Conservation (phyloP, 2,888 invertebrate genomes). For the Cataglyphis albicans region DNA sequence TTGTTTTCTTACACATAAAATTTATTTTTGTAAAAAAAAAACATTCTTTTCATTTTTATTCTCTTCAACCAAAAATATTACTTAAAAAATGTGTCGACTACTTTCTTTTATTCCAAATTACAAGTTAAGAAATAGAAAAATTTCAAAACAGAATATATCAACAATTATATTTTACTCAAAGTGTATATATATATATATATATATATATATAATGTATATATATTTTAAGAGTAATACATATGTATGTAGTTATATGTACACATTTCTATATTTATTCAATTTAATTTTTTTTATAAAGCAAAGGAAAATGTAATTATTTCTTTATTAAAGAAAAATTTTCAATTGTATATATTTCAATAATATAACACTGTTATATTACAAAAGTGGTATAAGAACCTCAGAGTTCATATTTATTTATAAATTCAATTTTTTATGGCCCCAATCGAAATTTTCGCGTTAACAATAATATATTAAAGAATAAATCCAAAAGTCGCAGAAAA, state of each 20-base stretch:
- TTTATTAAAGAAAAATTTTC: background rate
- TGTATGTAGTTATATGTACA: too few species aligned
- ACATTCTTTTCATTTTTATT: background rate
- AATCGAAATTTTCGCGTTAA: background rate
- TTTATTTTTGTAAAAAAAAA: background rate
- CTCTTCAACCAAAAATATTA: background rate
- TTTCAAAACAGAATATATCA: slow-evolving; percentile 8
- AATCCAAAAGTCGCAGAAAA: background rate
- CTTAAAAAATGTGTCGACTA: background rate
- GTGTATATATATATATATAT: too few species aligned
- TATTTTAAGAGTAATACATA: too few species aligned
- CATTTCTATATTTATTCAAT: background rate
- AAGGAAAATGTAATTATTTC: background rate
- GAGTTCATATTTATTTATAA: slow-evolving; percentile 8
- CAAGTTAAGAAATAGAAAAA: background rate
- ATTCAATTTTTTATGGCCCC: slow-evolving; percentile 2
- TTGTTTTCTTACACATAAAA: background rate
- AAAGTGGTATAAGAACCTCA: background rate
- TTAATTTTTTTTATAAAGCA: background rate
- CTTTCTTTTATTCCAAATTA: background rate
- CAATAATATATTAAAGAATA: background rate
- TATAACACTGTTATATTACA: background rate
- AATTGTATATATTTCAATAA: background rate
- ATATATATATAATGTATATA: too few species aligned
- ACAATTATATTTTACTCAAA: background rate